Evolutionary conservation across 2,113 vertebrate species (phyloP).

Genomic region (Podilymbus podiceps): DNA sequence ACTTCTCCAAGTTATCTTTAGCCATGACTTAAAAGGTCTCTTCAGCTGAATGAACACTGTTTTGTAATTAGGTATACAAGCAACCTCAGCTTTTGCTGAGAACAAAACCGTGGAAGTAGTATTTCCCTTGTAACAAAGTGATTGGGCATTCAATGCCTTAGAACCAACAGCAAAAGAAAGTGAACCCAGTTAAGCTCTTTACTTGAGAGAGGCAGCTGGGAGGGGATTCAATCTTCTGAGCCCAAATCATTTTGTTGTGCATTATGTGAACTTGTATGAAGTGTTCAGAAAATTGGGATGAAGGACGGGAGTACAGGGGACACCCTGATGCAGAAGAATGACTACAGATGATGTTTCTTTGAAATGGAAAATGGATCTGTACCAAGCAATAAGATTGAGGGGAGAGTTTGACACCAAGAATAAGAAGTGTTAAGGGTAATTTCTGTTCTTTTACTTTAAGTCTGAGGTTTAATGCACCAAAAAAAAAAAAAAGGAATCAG

Average conservation of each 20-base stretch:
- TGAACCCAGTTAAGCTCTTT: background rate
- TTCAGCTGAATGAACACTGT: background rate
- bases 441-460: background rate
- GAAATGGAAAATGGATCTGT: background rate
- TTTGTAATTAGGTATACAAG: background rate
- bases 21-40: background rate
- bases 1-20: background rate
- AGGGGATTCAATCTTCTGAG: background rate
- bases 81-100: background rate
- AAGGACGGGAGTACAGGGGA: background rate
- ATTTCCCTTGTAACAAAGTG: background rate
- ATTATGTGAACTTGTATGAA: background rate
- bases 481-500: background rate
- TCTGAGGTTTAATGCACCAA: background rate
- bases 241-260: background rate
- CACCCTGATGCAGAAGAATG: background rate
- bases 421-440: background rate
- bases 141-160: background rate
- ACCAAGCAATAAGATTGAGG: background rate
- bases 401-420: background rate
- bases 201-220: background rate
- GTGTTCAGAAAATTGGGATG: accelerated
- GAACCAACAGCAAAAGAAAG: background rate
- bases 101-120: background rate
- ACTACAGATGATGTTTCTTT: background rate